Conservation (phyloP, 2,888 invertebrate species). For the Phyllotreta cruciferae region DNA sequence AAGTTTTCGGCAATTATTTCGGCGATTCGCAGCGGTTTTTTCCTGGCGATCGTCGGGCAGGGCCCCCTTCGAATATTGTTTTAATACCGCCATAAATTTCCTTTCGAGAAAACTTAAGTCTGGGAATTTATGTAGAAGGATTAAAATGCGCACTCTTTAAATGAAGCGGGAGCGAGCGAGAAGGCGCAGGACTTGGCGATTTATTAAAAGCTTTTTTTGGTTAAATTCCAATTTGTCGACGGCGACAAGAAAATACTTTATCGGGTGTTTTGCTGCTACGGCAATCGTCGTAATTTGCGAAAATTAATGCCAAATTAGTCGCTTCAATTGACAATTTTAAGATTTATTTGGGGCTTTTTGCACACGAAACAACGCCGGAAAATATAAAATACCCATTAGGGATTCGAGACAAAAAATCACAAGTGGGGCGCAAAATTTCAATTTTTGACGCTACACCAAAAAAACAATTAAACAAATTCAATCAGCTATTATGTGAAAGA, state of each 20-base stretch:
- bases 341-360: background rate
- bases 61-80: slow-evolving; percentile 27
- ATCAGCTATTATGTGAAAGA: too few species aligned
- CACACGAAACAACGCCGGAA: too few species aligned
- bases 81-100: slow-evolving; percentile 30
- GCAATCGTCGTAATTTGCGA: slow-evolving; percentile 7
- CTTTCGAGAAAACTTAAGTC: slow-evolving; percentile 27
- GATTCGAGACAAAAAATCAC: too few species aligned
- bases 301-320: slow-evolving; percentile 14
- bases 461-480: too few species aligned
- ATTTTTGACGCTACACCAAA: too few species aligned
- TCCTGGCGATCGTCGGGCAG: slow-evolving; percentile 20
- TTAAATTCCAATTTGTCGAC: slow-evolving; percentile 22
- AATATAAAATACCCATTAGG: too few species aligned
- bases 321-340: slow-evolving; percentile 1
- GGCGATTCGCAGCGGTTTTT: slow-evolving; percentile 21
- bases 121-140: slow-evolving; percentile 31
- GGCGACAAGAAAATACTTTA: slow-evolving; percentile 26
- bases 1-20: slow-evolving; percentile 23
- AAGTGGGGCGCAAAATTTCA: too few species aligned
- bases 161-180: background rate
- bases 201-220: slow-evolving; percentile 28
- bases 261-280: slow-evolving; percentile 6
- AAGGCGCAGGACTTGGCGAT: slow-evolving; percentile 15
- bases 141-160: slow-evolving; percentile 25